Conservation (phyloP, 2,113 vertebrate genomes). For the Sinocyclocheilus anshuiensis region DNA sequence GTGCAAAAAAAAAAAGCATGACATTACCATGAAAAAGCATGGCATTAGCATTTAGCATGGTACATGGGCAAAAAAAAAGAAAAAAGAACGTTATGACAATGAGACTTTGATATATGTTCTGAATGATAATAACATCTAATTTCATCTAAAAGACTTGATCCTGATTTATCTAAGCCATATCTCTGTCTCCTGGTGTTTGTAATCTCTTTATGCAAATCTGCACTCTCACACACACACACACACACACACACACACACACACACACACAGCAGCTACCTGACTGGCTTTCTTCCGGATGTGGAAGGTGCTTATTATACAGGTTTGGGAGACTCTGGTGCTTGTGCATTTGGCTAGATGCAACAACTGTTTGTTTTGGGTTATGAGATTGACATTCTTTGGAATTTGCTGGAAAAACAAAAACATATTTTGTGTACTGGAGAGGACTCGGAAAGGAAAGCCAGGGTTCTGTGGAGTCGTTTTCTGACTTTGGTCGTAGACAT, state of each 20-base stretch:
- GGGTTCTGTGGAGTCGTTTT: slow-evolving; percentile 35
- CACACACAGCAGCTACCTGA: background rate
- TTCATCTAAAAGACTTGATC: slow-evolving; percentile 11
- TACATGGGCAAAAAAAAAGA: background rate
- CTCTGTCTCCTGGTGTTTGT: slow-evolving; percentile 4
- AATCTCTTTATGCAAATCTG: slow-evolving; percentile 35
- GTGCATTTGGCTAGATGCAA: slow-evolving; percentile 23
- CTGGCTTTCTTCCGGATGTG: slow-evolving; percentile 1
- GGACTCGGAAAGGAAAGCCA: slow-evolving; percentile 8
- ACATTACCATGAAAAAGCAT: too few relatives aligned
- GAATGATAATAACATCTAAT: background rate
- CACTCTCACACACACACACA: background rate
- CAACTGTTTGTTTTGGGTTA: slow-evolving; percentile 49
- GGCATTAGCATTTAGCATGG: too few relatives aligned
- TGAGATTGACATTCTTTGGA: slow-evolving; percentile 47
- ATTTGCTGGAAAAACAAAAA: slow-evolving; percentile 55
- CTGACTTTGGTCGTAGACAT: slow-evolving; percentile 21
- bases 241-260: background rate
- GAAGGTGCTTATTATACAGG: slow-evolving; percentile 43
- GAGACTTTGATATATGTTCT: background rate
- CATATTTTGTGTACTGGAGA: slow-evolving; percentile 33
- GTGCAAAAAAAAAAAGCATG: too few relatives aligned
- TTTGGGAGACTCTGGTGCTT: background rate
- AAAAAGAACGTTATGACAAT: background rate
- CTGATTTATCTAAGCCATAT: slow-evolving; percentile 33